Percentiles rank a stretch among this genome's conserved stretches.
Conservation (phyloP, 2,888 invertebrate genomes). For the Steinernema hermaphroditum region DNA sequence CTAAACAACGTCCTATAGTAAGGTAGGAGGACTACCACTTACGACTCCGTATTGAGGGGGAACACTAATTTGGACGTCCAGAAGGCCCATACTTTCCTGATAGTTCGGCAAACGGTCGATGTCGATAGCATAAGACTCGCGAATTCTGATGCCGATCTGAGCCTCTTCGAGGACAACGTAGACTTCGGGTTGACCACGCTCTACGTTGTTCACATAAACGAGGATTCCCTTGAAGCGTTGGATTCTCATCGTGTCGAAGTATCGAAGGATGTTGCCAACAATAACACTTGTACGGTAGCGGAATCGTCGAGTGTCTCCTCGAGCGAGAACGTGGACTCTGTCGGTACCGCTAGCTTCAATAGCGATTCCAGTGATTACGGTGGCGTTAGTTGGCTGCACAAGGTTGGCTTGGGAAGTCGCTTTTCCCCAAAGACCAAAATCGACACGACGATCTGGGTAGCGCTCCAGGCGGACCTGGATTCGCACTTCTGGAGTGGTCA, state of each 20-base stretch:
- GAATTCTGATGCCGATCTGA: conserved; percentile 62
- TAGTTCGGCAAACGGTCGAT: conserved; percentile 60
- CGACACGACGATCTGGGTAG: conserved; percentile 63
- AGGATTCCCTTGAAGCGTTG: conserved; percentile 63
- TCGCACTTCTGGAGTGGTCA: conserved; percentile 59
- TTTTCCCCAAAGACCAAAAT: conserved; percentile 63
- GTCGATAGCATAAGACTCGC: conserved; percentile 62
- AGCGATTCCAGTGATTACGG: conserved; percentile 64
- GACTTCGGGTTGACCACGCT: conserved; percentile 64
- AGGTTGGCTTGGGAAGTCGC: conserved; percentile 61
- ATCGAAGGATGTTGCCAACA: conserved; percentile 63
- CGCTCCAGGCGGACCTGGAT: conserved; percentile 64
- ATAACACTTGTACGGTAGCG: conserved; percentile 63
- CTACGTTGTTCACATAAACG: conserved; percentile 65
- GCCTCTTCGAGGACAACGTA: conserved; percentile 65
- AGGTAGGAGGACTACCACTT: conserved; percentile 1
- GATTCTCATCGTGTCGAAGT: conserved; percentile 64
- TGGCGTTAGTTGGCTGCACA: conserved; percentile 64
- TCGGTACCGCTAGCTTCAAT: conserved; percentile 64
- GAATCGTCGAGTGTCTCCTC: conserved; percentile 61
- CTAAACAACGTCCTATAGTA: conserved; percentile 30
- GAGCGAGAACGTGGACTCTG: conserved; percentile 45
- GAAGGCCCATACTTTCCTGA: conserved; percentile 64
- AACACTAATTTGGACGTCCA: conserved; percentile 60
- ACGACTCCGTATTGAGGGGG: conserved; percentile 62